Percentiles rank a stretch among this genome's conserved stretches.
phyloP scores from a whole-genome alignment of 2,888 invertebrate species.

The Napeogenes inachia region DNA sequence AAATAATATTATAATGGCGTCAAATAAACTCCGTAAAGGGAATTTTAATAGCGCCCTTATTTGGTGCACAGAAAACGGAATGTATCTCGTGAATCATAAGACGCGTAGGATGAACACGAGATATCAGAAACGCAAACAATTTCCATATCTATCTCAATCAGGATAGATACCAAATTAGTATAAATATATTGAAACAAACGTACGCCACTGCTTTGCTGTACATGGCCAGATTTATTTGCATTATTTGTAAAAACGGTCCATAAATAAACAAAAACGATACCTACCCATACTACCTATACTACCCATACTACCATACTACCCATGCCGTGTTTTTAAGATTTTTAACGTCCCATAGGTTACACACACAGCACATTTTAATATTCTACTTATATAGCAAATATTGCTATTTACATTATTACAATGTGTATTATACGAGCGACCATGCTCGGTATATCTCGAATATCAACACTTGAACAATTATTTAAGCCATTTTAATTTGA shows the following conservation, averaged over 20 bases:
- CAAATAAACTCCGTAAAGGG: conserved; percentile 54
- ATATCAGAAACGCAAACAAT: conserved; percentile 6
- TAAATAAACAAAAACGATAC: background rate
- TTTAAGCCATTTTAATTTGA: too few relatives aligned
- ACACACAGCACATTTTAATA: too few relatives aligned
- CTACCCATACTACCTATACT: too few relatives aligned
- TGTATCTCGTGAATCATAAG: conserved; percentile 53
- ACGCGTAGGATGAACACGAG: conserved; percentile 48
- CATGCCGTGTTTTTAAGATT: too few relatives aligned
- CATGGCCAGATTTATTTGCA: background rate
- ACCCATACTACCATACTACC: too few relatives aligned
- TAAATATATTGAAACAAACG: background rate
- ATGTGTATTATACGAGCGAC: too few relatives aligned
- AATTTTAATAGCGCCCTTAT: conserved; percentile 59
- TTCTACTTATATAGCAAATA: too few relatives aligned
- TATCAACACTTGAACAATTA: too few relatives aligned
- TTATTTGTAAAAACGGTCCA: conserved; percentile 1
- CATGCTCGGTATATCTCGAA: too few relatives aligned
- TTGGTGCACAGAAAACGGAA: conserved; percentile 43
- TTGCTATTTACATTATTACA: too few relatives aligned
- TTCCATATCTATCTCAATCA: background rate
- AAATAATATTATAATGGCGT: conserved; percentile 39
- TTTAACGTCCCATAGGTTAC: too few relatives aligned
- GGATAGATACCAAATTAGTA: conserved; percentile 2
- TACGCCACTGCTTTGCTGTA: background rate